These are phyloP conservation scores for Rhagophthalmus giganteus DNA, from an alignment of 2,888 invertebrate species.

Conservation along the genomic window DNA sequence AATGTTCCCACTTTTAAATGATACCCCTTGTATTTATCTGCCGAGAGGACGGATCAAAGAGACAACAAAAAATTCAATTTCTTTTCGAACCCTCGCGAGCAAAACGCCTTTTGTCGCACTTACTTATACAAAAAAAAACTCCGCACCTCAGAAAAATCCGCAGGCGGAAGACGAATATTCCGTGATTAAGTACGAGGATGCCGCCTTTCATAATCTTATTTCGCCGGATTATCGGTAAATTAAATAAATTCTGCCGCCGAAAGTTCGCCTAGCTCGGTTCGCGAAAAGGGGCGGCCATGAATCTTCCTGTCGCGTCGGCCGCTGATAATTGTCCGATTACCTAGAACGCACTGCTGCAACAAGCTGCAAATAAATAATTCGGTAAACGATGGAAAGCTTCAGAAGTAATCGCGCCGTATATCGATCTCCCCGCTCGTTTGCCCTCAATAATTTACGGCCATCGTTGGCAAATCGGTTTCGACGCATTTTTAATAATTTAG, in stretches of 20 bases:
- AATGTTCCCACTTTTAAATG: conserved; percentile 1
- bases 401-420: conserved; percentile 13
- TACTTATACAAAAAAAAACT: background rate
- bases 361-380: conserved; percentile 19
- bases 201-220: too few species aligned
- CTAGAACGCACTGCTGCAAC: conserved; percentile 1
- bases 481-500: too few species aligned
- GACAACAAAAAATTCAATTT: conserved; percentile 7
- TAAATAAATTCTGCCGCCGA: too few species aligned
- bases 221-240: too few species aligned
- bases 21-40: conserved; percentile 3
- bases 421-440: conserved; percentile 6
- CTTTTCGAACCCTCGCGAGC: conserved; percentile 6
- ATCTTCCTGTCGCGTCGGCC: too few species aligned
- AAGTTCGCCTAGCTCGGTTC: too few species aligned
- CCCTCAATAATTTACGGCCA: conserved; percentile 12
- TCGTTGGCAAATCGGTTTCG: conserved; percentile 15
- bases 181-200: background rate
- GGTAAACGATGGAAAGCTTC: background rate
- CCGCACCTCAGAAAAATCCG: background rate
- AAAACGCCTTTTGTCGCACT: conserved; percentile 9
- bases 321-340: background rate
- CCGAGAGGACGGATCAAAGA: conserved; percentile 4
- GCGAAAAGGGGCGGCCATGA: too few species aligned
- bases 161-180: background rate